Evolutionary conservation across 1,140 invertebrate species (phyloP), one percentile per base, ranked within the genome.

Genomic region (Brachionus koreanus): DNA sequence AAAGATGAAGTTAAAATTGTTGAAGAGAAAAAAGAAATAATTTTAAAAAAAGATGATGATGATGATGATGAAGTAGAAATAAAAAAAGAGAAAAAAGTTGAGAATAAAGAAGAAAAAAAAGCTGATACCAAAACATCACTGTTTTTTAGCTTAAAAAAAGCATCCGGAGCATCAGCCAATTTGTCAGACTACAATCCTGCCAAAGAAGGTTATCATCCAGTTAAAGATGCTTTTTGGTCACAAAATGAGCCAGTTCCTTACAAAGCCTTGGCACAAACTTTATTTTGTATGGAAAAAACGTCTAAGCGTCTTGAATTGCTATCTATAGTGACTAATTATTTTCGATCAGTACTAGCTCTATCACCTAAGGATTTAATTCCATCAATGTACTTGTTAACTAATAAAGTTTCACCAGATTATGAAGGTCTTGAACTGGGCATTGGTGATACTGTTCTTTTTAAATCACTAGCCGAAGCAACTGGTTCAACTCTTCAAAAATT

Each of bases 401-500:
- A 99, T 90, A 93, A 96, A 88, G 87, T 98, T 52, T 96, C 94
- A 3, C 97, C 97, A 0, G 94, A 95, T 2, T 98, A 98, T 88
- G 93, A 96, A 89, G 90, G 89, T 12, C 85, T 95, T 19, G 94
- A 96, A 87, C 88, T 96, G 19, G 97, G 97, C 9, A 92, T 99
- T 67, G 97, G 97, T 4, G 97, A 99, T 86, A 94, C 92, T 0
- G 93, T 94, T 76, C 88, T 98, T 6, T 95, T 90, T 84, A 98
- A 97, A 90, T 95, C 96, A 0, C 93, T 99, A 67, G 95, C 94
- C 25, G 93, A 96, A 87, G 93, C 94, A 61, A 98, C 95, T 52
- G 96, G 96, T 88, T 90, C 95, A 85, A 83, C 52, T 29, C 29
- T 83, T 23, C 63, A 43, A 83, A 61, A 63, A 49, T 93, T 98